Evolutionary conservation across 2,113 vertebrate genomes (phyloP).

Genomic region (Albula glossodonta): DNA sequence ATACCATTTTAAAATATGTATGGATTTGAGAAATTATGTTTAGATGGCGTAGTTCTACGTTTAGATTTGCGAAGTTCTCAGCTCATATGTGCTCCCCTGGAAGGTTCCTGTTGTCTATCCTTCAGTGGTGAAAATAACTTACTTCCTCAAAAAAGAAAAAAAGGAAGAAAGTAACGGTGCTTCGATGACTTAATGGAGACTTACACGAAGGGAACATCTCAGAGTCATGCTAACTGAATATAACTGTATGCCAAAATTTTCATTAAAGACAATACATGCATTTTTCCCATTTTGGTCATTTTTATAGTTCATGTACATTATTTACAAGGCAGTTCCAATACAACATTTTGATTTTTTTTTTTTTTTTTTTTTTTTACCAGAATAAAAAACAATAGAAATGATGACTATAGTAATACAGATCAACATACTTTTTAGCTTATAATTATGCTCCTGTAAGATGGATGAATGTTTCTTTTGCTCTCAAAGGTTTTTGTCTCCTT

Average conservation of each 20-base stretch:
- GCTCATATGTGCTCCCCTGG: neutral
- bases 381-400: conserved; percentile 23
- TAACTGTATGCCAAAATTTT: neutral
- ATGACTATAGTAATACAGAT: conserved; percentile 17
- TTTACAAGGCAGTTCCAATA: conserved; percentile 27
- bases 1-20: neutral
- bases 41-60: too few relatives aligned
- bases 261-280: conserved; percentile 15
- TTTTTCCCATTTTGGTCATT: conserved; percentile 15
- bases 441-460: conserved; percentile 21
- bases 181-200: neutral
- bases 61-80: neutral
- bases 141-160: conserved; percentile 21
- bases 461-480: conserved; percentile 2
- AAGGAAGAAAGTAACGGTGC: neutral
- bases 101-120: neutral
- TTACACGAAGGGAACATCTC: neutral
- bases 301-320: conserved; percentile 28
- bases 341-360: conserved; percentile 7
- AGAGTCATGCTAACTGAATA: neutral
- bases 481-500: neutral
- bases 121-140: neutral
- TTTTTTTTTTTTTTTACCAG: conserved; percentile 24
- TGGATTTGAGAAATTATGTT: neutral
- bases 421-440: conserved; percentile 8